A percentile compares a stretch with the other conserved stretches of the same genome.
These are phyloP conservation scores for Pipistrellus pygmaeus DNA, from an alignment of 2,797 vertebrate species.

Conservation along the genomic window DNA sequence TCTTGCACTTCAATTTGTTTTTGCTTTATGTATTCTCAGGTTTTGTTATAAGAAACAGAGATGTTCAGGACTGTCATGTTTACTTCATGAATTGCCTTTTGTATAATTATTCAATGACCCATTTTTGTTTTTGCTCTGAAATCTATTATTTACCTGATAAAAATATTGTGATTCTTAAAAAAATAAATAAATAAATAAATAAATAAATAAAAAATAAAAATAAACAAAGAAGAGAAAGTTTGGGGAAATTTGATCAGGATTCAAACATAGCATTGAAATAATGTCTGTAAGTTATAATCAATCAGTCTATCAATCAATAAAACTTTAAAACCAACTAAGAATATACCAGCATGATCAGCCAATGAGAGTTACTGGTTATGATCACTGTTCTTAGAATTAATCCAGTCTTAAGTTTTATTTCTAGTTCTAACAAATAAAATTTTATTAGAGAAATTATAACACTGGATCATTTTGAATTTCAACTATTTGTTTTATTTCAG, in stretches of 20 bases:
- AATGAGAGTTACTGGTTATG: background rate
- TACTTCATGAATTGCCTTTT: background rate
- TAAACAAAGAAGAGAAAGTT: background rate
- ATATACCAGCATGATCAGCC: background rate
- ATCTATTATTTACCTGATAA: background rate
- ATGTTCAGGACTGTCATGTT: background rate
- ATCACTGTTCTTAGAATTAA: background rate
- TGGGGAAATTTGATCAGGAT: background rate
- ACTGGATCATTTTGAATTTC: constrained; percentile 57
- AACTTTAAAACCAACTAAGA: background rate
- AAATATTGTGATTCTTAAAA: background rate
- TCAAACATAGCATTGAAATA: background rate
- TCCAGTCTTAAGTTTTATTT: background rate
- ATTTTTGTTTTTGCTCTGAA: background rate
- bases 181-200: too few relatives aligned
- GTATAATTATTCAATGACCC: background rate
- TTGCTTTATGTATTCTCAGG: background rate
- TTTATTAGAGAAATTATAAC: constrained; percentile 21
- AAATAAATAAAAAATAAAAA: too few relatives aligned
- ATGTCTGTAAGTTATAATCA: background rate
- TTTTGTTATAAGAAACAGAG: background rate
- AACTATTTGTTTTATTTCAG: constrained; percentile 86
- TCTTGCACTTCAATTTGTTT: background rate
- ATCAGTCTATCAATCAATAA: background rate
- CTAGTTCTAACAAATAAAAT: background rate